These are phyloP conservation scores for Rhadina sibilatrix DNA, from an alignment of 2,113 vertebrate genomes.

Conservation along the genomic window DNA sequence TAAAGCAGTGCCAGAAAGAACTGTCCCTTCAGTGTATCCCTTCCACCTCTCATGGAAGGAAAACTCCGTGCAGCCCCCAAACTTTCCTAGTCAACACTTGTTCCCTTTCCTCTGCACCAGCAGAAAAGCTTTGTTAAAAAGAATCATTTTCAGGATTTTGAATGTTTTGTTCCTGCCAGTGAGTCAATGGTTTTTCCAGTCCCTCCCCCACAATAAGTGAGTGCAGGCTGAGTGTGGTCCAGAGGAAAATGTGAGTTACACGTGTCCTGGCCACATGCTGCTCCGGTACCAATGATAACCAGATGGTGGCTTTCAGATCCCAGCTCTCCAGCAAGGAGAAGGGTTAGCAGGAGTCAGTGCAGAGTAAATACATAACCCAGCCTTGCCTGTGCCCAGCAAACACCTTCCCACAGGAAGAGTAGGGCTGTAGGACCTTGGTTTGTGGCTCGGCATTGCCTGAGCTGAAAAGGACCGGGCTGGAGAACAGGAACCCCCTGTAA, in stretches of 20 bases:
- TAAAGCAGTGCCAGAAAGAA: background rate
- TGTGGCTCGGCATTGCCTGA: background rate
- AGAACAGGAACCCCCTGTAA: accelerated
- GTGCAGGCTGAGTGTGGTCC: slow-evolving; percentile 42
- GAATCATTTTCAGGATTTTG: background rate
- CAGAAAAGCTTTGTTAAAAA: background rate
- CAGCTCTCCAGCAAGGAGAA: background rate
- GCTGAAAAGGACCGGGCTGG: background rate
- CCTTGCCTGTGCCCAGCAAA: background rate
- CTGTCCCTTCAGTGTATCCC: background rate
- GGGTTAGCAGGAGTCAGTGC: background rate
- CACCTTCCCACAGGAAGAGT: background rate
- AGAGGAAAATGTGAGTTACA: slow-evolving; percentile 57
- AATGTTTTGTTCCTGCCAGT: slow-evolving; percentile 30
- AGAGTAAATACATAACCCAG: background rate
- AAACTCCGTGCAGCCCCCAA: background rate
- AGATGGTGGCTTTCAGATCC: slow-evolving; percentile 31
- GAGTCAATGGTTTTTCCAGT: slow-evolving; percentile 51
- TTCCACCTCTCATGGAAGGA: background rate
- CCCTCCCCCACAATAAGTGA: slow-evolving; percentile 54
- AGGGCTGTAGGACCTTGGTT: accelerated
- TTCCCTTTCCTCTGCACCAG: background rate
- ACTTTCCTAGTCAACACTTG: background rate
- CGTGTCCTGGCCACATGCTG: slow-evolving; percentile 24
- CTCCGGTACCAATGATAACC: slow-evolving; percentile 49